Base-by-base conservation (phyloP, 1,140 invertebrate species). In the Drosophila kurseongensis region DNA sequence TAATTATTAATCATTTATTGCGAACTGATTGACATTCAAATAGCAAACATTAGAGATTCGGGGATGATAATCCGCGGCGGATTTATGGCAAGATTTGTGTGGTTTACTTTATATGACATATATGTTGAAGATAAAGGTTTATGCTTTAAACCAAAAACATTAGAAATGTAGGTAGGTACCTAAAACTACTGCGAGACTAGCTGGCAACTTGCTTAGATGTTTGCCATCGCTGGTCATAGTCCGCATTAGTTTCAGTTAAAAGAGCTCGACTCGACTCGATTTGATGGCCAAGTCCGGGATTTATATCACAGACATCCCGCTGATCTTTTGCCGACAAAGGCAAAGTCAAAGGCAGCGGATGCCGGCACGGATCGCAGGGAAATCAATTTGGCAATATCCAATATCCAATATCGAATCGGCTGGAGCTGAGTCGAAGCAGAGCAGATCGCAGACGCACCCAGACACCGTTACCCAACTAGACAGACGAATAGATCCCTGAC, bases 321-420 rank as follows among this genome's bases (percentile, higher is more conserved):
- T 88, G n/a, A 29, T 8, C 16, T 29, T 16, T 88, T 79, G 84
- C 84, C 84, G 84, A 89, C 84, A 88, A 88, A 88, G 83, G 74
- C 83, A 88, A 88, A 89, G 84, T 75, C 68, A 79, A 80, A 77
- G 50, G 72, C 78, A 69, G 76, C 72, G 75, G 58, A 56, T 41
- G 42, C 55, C 44, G 68, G 61, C 57, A 51, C 23, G 56, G 42
- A 62, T 60, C 77, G 68, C 54, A 52, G 45, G 67, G 61, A 89
- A 85, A 84, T 88, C 84, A 89, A 88, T 89, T 88, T 76, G 72
- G 75, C 78, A 63, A 48, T 48, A 48, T 2, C 47, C 45, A 48
- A 69, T 75, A 66, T 41, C 41, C 74, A 67, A 71, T 35, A 51
- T 45, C 48, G 32, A n/a, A n/a, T n/a, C n/a, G n/a, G n/a, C n/a